Base-by-base conservation (phyloP, 2,797 vertebrate genomes). In the Cossypha caffra region DNA sequence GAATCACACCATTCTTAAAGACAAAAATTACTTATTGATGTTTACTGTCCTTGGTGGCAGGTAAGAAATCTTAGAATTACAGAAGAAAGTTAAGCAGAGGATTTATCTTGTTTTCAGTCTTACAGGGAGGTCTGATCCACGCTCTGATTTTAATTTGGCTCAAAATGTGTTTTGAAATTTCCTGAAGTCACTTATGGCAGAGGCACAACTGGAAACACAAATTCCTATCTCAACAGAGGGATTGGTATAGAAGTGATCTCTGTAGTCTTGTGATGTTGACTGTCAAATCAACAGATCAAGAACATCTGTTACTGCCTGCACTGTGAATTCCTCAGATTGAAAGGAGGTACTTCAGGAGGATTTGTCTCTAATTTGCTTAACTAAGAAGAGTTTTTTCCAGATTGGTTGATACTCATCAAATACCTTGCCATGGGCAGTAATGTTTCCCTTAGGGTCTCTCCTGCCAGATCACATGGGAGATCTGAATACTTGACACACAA, bases 201-300 rank as follows among this genome's bases (percentile, higher is more conserved):
- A 85, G 33, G 25, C 63, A 86, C 73, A 85, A 58, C 42, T 79
- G 59, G 77, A 92, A 82, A 21, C 29, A 66, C 17, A 63, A 86
- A 64, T 45, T 89, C 38, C 29, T 75, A 37, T 45, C 58, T 84
- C 43, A 86, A 63, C 88, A 88, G 86, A 94, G 73, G 77, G 67
- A 63, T 40, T 47, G 16, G 29, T 42, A 50, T 59, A 58, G 43
- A 94, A 93, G 42, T 71, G 52, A 67, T 96, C 52, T 64, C 45
- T n/a, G 23, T 61, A 79, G 63, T 90, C 55, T 89, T 77, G 38
- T 85, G 78, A 83, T 80, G 28, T 28, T 87, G 67, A 54, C 77
- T 96, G 68, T 71, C 77, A 96, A 94, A 94, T 77, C 63, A 71
- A 74, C 31, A 74, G 52, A 76, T 43, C 81, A 57, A 47, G 71